Evolutionary conservation across 2,888 invertebrate species (phyloP), one percentile per base, ranked within the genome.

Genomic region (Polydrusus tereticollis): DNA sequence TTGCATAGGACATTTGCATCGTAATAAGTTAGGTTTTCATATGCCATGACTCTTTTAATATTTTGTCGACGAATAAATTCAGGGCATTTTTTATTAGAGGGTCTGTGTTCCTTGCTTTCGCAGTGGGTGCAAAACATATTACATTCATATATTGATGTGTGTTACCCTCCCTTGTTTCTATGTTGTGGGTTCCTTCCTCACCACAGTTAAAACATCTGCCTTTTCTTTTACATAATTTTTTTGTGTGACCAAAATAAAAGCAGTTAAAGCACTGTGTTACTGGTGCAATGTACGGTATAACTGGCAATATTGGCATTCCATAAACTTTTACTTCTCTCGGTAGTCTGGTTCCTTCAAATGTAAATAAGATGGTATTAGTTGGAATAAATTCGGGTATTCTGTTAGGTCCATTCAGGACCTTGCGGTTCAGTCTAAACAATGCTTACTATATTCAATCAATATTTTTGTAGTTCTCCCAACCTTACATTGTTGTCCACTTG

Each of bases 261-360:
- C n/a, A n/a, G n/a, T n/a, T 16, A 12, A 38, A 68, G 10, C 36
- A 68, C 8, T 60, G 68, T 1, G 45, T 67, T 0, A 67, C 33
- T 16, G 67, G 38, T 21, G 67, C 23, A 5, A 67, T 43, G 26
- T 58, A 67, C 1, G 26, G 16, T 18, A 12, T 10, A 20, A 67
- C 58, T 23, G 60, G 60, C 12, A n/a, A n/a, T n/a, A n/a, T n/a
- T 1, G 23, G 12, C 7, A 57, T 29, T 3, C 33, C 14, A 8
- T 57, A 57, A 6, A 57, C 6, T 1, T 29, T 14, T 2, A 57
- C 12, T 0, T 4, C 14, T 29, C 16, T 41, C 5, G 59, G 59
- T 3, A 59, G 18, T 0, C 6, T 3, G 1, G 20, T 14, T 6
- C 59, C 59, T 29, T 41, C 12, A 20, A 59, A 59, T 4, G 59